phyloP scores from a whole-genome alignment of 2,888 invertebrate genomes.

The Hybos culiciformis region DNA sequence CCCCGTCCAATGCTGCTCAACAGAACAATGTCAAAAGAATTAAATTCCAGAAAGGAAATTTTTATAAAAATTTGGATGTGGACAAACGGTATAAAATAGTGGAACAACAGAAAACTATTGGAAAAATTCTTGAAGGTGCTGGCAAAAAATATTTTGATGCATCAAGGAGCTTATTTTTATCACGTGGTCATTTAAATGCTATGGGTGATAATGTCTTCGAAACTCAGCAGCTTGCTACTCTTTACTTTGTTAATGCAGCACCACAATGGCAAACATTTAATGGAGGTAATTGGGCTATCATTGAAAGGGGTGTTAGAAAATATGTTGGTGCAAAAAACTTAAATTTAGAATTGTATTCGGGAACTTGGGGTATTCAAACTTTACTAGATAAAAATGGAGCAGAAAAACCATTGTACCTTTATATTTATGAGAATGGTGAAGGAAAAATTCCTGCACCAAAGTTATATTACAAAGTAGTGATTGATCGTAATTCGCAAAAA shows the following conservation, averaged over 20 bases:
- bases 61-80: conserved; percentile 27
- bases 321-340: conserved; percentile 29
- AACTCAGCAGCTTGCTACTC: conserved; percentile 39
- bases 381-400: conserved; percentile 35
- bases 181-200: conserved; percentile 41
- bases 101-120: conserved; percentile 27
- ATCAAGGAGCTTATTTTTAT: conserved; percentile 23
- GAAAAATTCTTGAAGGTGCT: conserved; percentile 21
- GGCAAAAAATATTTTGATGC: conserved; percentile 18
- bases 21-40: conserved; percentile 32
- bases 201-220: conserved; percentile 40
- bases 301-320: conserved; percentile 38
- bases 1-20: conserved; percentile 32
- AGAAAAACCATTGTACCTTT: conserved; percentile 28
- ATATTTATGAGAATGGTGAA: conserved; percentile 23
- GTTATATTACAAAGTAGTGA: conserved; percentile 42
- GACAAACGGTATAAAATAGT: conserved; percentile 25
- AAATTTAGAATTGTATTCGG: conserved; percentile 40
- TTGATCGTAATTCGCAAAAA: conserved; percentile 31
- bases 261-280: conserved; percentile 48
- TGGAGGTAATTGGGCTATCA: conserved; percentile 41
- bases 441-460: conserved; percentile 39
- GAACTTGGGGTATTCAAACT: conserved; percentile 40
- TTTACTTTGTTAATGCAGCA: conserved; percentile 40
- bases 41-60: conserved; percentile 27